A percentile compares a stretch with the other conserved stretches of the same genome.
Conservation (phyloP, 2,113 vertebrate species). For the Natator depressus region DNA sequence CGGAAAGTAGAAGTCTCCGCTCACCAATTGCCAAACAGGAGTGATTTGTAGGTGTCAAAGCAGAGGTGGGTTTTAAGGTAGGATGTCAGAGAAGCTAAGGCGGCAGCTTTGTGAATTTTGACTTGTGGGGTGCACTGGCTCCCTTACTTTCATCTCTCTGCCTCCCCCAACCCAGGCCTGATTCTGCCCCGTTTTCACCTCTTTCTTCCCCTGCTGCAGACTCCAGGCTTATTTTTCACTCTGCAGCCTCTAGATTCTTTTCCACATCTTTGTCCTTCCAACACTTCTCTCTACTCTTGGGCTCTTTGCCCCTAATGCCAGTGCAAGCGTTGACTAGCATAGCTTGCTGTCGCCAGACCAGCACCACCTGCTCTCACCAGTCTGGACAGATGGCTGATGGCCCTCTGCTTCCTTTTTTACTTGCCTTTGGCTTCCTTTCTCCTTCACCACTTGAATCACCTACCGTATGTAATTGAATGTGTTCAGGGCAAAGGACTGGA, state of each 20-base stretch:
- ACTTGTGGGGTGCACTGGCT: neutral
- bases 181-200: neutral
- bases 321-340: no score
- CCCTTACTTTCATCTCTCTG: neutral
- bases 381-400: neutral
- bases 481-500: neutral
- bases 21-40: neutral
- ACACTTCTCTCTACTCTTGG: neutral
- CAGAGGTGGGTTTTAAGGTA: neutral
- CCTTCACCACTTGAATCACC: neutral
- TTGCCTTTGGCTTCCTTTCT: neutral
- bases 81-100: neutral
- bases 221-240: neutral
- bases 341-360: neutral
- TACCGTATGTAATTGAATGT: neutral
- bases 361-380: neutral
- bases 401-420: no score
- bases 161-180: neutral
- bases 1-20: neutral
- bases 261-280: neutral
- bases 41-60: neutral
- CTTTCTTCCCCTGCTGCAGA: neutral
- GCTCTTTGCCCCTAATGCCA: neutral
- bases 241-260: neutral
- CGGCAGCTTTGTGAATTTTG: neutral